These are phyloP conservation scores for Sapayoa aenigma DNA, from an alignment of 2,113 vertebrate genomes.

Conservation along the genomic window DNA sequence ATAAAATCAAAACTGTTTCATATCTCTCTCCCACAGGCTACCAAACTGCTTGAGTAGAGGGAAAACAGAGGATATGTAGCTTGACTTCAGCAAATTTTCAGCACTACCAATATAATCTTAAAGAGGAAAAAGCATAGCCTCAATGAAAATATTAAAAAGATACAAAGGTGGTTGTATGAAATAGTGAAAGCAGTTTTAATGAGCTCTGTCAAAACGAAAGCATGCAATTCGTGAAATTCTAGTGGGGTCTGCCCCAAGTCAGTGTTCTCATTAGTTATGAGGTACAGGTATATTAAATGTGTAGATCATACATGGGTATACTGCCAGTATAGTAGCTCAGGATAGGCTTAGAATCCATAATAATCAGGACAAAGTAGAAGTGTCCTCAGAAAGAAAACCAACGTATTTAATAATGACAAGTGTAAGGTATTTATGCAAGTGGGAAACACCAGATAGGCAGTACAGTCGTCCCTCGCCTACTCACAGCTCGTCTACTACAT, in stretches of 20 bases:
- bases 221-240: not conserved
- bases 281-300: not conserved
- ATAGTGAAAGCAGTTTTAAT: not conserved
- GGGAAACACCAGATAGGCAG: not conserved
- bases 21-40: not conserved
- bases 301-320: not conserved
- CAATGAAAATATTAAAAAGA: not conserved
- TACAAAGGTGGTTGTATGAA: not conserved
- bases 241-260: fast-evolving
- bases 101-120: not conserved
- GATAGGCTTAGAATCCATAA: not conserved
- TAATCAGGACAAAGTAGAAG: not conserved
- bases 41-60: not conserved
- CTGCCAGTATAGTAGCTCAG: not conserved
- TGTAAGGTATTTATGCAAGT: not conserved
- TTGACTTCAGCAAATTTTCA: not conserved
- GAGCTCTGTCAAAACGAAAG: not conserved
- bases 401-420: not conserved
- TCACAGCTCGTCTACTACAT: no score
- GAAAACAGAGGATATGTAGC: not conserved
- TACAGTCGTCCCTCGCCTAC: no score
- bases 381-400: not conserved
- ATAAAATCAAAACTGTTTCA: not conserved
- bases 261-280: not conserved
- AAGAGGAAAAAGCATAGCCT: not conserved